Conservation (phyloP, 2,113 vertebrate species). For the Leucopsar rothschildi region DNA sequence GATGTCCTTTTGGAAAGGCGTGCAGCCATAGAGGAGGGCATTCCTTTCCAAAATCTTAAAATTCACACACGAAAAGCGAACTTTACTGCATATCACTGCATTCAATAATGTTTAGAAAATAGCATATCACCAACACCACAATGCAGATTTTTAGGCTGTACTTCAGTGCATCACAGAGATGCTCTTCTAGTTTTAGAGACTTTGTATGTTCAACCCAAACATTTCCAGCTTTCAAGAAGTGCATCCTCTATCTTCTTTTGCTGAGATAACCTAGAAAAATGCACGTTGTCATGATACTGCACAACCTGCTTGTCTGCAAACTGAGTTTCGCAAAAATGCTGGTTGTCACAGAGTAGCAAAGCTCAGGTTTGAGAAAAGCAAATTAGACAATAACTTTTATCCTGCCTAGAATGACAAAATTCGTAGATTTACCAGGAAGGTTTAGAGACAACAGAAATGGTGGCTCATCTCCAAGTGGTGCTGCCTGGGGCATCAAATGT, state of each 20-base stretch:
- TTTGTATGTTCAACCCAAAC: neutral
- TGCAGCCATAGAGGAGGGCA: fast-evolving
- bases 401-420: neutral
- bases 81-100: neutral
- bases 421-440: neutral
- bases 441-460: neutral
- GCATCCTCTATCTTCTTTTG: neutral
- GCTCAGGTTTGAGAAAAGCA: neutral
- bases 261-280: neutral
- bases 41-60: neutral
- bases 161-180: neutral
- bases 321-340: neutral
- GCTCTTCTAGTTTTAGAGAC: neutral
- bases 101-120: neutral
- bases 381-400: neutral
- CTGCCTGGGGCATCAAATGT: fast-evolving
- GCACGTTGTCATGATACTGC: no score
- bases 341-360: neutral
- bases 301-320: neutral
- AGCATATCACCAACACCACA: neutral
- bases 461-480: neutral
- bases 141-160: neutral
- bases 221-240: neutral
- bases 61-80: neutral
- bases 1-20: neutral